phyloP scores from a whole-genome alignment of 2,797 vertebrate genomes.

The Botia almorhae region DNA sequence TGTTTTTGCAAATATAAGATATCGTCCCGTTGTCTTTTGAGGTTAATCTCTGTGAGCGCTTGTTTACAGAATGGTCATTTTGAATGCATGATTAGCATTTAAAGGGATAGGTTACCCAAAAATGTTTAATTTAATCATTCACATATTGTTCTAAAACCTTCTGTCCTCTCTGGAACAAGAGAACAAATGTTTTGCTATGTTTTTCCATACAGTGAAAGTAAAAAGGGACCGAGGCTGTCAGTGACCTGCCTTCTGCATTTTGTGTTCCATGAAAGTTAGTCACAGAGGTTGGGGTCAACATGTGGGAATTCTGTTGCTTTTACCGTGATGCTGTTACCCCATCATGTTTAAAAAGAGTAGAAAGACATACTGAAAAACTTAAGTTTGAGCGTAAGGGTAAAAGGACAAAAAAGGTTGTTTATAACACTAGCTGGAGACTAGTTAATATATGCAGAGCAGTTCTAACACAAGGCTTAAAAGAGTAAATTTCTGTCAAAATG shows the following conservation, averaged over 20 bases:
- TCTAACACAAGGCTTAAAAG: conserved; percentile 49
- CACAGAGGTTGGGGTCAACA: too few species aligned
- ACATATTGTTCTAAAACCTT: not conserved
- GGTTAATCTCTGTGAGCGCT: not conserved
- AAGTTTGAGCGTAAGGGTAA: conserved; percentile 36
- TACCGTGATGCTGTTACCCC: not conserved
- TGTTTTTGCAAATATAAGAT: not conserved
- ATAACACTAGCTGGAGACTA: conserved; percentile 60
- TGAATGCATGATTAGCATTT: not conserved
- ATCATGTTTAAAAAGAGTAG: conserved; percentile 11
- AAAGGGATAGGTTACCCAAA: not conserved
- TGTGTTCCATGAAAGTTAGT: not conserved
- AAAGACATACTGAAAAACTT: conserved; percentile 46
- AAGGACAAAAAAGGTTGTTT: too few species aligned
- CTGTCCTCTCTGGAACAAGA: too few species aligned
- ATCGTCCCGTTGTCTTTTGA: not conserved
- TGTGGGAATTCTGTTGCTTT: too few species aligned
- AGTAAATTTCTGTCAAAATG: conserved; percentile 65
- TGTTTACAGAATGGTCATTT: not conserved
- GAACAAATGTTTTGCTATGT: too few species aligned
- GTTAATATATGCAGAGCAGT: conserved; percentile 59
- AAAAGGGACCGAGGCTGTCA: not conserved
- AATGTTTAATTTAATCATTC: not conserved
- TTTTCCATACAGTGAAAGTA: not conserved
- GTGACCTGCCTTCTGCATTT: not conserved